Percentiles rank a stretch among this genome's conserved stretches.
Evolutionary conservation across 2,797 vertebrate species (phyloP).

Genomic region (Lagocephalus sceleratus): DNA sequence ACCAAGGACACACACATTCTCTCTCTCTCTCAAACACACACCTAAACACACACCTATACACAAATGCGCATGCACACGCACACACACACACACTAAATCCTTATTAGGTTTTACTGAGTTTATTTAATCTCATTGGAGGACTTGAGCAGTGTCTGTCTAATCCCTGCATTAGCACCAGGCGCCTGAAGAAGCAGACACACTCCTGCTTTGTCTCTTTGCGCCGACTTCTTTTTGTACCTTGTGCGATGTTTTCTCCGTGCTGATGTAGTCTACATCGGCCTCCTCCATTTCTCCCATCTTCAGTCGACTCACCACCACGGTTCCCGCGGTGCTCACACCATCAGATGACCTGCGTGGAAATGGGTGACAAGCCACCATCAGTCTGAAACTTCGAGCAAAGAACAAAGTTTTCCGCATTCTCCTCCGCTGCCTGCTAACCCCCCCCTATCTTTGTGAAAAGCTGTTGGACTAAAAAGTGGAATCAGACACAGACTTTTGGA

Average conservation of each 20-base stretch:
- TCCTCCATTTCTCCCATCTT: constrained; percentile 96
- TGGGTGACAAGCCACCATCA: constrained; percentile 13
- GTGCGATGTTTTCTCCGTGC: constrained; percentile 82
- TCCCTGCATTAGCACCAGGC: constrained; percentile 28
- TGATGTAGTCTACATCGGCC: constrained; percentile 83
- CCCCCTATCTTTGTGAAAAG: constrained; percentile 14
- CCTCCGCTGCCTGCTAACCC: no score
- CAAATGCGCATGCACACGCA: constrained; percentile 11
- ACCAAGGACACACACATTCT: constrained; percentile 12
- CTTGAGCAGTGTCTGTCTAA: constrained; percentile 66
- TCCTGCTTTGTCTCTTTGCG: constrained; percentile 6
- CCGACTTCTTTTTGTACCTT: constrained; percentile 78
- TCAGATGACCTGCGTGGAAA: constrained; percentile 82
- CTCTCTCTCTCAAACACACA: no score
- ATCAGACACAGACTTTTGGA: constrained; percentile 23
- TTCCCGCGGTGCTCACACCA: constrained; percentile 88
- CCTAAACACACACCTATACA: constrained; percentile 4
- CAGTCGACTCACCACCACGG: constrained; percentile 88
- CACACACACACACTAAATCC: constrained; percentile 47
- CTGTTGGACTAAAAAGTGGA: constrained; percentile 34
- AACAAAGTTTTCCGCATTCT: no score
- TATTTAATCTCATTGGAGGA: constrained; percentile 70
- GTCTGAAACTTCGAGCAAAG: not conserved
- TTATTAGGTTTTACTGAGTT: constrained; percentile 57
- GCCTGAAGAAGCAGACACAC: constrained; percentile 39